phyloP scores from a whole-genome alignment of 1,140 invertebrate species.

The Camponotus vicinus region DNA sequence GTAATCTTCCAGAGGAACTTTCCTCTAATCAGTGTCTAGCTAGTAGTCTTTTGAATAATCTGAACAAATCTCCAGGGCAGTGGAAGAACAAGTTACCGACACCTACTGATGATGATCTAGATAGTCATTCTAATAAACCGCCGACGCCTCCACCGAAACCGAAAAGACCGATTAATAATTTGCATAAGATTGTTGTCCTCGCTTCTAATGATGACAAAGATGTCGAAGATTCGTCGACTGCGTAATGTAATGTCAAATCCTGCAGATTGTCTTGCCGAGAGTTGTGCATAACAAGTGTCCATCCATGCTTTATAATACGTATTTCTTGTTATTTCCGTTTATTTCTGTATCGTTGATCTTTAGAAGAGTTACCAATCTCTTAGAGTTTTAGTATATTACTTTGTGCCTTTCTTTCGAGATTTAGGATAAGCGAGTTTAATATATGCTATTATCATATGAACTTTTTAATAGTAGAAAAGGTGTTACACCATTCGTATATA shows the following conservation, averaged over 20 bases:
- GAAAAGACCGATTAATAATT: constrained; percentile 68
- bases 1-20: constrained; percentile 86
- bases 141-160: constrained; percentile 83
- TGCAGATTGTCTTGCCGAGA: constrained; percentile 47
- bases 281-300: constrained; percentile 23
- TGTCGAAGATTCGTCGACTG: constrained; percentile 73
- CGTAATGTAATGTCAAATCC: constrained; percentile 64
- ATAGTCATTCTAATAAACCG: constrained; percentile 70
- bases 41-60: constrained; percentile 67
- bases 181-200: constrained; percentile 63
- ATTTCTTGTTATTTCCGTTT: constrained; percentile 1
- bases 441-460: constrained; percentile 9
- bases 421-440: constrained; percentile 36
- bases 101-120: constrained; percentile 64
- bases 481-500: constrained; percentile 44
- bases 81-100: constrained; percentile 73
- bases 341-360: constrained; percentile 62
- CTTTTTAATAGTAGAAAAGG: background rate
- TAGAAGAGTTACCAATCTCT: constrained; percentile 68
- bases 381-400: constrained; percentile 53
- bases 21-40: constrained; percentile 69
- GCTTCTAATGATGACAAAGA: constrained; percentile 66
- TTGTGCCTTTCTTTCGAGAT: constrained; percentile 63
- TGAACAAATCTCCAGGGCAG: constrained; percentile 64
- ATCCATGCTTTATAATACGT: constrained; percentile 4